A percentile compares a stretch with the other conserved stretches of the same genome.
Evolutionary conservation across 2,888 invertebrate species (phyloP).

Genomic region (Thyatira batis): DNA sequence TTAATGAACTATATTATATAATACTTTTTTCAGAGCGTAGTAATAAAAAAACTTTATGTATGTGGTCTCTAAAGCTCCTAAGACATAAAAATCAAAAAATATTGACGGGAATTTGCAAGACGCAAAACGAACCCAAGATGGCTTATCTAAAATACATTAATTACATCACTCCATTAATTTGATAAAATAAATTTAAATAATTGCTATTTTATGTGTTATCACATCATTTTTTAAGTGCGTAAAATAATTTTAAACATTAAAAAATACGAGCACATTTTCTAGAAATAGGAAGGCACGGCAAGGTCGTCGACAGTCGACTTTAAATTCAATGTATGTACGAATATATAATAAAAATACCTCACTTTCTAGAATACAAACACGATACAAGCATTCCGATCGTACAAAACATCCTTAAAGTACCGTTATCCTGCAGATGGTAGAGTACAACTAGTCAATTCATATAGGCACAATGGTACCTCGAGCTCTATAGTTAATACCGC

Average conservation of each 20-base stretch:
- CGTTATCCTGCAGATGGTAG: conserved; percentile 48
- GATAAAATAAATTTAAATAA: too few species aligned
- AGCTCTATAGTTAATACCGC: conserved; percentile 21
- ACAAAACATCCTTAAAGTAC: conserved; percentile 33
- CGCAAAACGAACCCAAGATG: background rate
- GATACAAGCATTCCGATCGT: conserved; percentile 46
- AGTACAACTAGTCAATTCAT: conserved; percentile 1
- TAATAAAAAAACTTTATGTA: too few species aligned
- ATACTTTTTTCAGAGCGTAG: too few species aligned
- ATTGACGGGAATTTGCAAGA: too few species aligned
- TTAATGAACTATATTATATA: too few species aligned
- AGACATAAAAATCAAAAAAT: too few species aligned
- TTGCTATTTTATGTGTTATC: too few species aligned
- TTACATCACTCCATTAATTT: too few species aligned
- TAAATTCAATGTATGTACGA: conserved; percentile 36
- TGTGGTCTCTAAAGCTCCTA: too few species aligned
- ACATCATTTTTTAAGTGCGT: background rate
- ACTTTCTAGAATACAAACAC: conserved; percentile 51
- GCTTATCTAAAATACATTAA: background rate
- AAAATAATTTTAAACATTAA: background rate
- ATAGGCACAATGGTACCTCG: conserved; percentile 19
- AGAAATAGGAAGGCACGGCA: conserved; percentile 11
- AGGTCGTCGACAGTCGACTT: conserved; percentile 12
- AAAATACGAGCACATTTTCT: background rate
- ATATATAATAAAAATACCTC: conserved; percentile 40